Evolutionary conservation across 2,888 invertebrate species (phyloP), one percentile per base, ranked within the genome.

Genomic region (Magallana nippona): DNA sequence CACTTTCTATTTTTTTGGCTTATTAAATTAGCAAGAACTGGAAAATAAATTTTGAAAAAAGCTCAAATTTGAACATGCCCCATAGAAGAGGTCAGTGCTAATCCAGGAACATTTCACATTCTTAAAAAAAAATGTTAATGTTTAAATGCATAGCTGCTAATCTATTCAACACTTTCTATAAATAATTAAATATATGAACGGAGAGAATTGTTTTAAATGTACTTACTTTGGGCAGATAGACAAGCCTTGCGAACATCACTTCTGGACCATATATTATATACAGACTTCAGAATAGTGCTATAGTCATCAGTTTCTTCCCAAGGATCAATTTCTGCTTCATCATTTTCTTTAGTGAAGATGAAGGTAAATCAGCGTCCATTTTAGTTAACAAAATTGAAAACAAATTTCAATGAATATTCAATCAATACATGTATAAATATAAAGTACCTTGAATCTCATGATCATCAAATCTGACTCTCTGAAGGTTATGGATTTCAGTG

Each of bases 281-380:
- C n/a, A 15, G 85, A 84, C 56, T 79, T 79, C 19, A 84, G 57
- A 22, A 86, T 86, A 27, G 79, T 86, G n/a, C 58, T 56, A 13
- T 71, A 44, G 22, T 83, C 83, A 71, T 84, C 82, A 22, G 85
- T 80, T 78, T 82, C 80, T 80, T 83, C 83, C 85, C 85, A 86
- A 15, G 85, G 85, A 80, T 86, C 82, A 32, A 77, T 60, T 32
- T 71, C 79, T 63, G 27, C 84, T 55, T 86, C 85, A 57, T 83
- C 82, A 19, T 60, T 32, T 17, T 86, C 85, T 86, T 63, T 32
- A 85, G 83, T 17, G 2, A 44, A 44, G 44, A 44, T 44, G 44
- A 44, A 44, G 8, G 44, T 44, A 5, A 44, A 44, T 44, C 44
- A 44, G 5, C 8, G 0, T 0, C 5, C 44, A 44, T 44, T 44